These are phyloP conservation scores for Sycobia sp. DNA, from an alignment of 1,140 invertebrate species.

Conservation along the genomic window DNA sequence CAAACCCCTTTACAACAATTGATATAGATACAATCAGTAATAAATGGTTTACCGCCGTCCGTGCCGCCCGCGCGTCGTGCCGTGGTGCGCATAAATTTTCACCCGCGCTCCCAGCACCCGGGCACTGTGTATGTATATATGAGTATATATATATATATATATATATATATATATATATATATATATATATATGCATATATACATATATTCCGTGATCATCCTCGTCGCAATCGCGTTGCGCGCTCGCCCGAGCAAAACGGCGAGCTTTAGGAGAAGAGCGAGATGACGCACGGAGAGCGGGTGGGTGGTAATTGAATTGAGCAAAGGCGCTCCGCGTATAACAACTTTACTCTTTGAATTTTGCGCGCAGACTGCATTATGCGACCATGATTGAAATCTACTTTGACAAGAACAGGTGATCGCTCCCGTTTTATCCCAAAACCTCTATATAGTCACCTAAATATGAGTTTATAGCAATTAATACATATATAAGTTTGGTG, in stretches of 20 bases:
- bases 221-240: too few species aligned
- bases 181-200: too few species aligned
- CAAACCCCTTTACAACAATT: constrained; percentile 32
- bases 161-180: too few species aligned
- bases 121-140: neutral
- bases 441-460: too few species aligned
- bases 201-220: too few species aligned
- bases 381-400: constrained; percentile 22
- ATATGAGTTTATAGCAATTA: too few species aligned
- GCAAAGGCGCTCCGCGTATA: neutral
- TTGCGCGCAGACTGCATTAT: constrained; percentile 2
- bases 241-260: too few species aligned
- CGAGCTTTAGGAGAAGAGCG: too few species aligned
- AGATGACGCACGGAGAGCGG: too few species aligned
- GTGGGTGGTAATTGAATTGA: constrained; percentile 13
- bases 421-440: too few species aligned
- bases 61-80: too few species aligned
- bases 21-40: constrained; percentile 34
- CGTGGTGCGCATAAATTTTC: constrained; percentile 25
- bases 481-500: too few species aligned
- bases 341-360: constrained; percentile 18
- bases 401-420: constrained; percentile 16
- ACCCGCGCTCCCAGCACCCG: neutral
- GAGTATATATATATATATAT: neutral
- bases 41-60: constrained; percentile 31